phyloP scores from a whole-genome alignment of 1,140 invertebrate species.

The Microplitis mediator region DNA sequence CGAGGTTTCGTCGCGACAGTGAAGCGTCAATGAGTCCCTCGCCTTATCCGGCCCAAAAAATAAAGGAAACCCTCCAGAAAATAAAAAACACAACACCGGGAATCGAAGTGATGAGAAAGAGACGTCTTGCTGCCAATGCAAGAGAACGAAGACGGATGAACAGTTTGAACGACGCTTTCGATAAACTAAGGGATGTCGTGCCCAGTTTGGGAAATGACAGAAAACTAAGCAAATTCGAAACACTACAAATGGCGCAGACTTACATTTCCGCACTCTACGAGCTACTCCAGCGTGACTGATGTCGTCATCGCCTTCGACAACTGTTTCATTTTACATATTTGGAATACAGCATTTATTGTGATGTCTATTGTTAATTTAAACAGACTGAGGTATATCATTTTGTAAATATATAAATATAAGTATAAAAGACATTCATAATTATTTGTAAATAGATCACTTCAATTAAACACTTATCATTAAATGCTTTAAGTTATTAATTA shows the following conservation, averaged over 20 bases:
- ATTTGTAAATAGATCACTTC: not conserved
- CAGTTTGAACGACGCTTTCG: slow-evolving; percentile 82
- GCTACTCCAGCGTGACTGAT: slow-evolving; percentile 59
- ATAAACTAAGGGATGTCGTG: slow-evolving; percentile 73
- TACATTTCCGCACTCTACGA: slow-evolving; percentile 75
- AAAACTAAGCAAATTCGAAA: slow-evolving; percentile 82
- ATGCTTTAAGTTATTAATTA: too few species aligned
- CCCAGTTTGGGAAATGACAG: slow-evolving; percentile 73
- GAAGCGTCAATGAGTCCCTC: slow-evolving; percentile 2
- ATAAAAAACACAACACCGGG: slow-evolving; percentile 59
- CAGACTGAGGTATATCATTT: not conserved
- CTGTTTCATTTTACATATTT: too few species aligned
- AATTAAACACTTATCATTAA: not conserved
- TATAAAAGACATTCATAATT: not conserved
- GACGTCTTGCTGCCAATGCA: slow-evolving; percentile 78
- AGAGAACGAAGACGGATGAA: slow-evolving; percentile 82
- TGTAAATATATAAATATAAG: slow-evolving; percentile 8
- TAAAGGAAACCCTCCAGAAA: slow-evolving; percentile 48
- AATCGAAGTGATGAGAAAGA: slow-evolving; percentile 62
- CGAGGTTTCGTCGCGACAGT: slow-evolving; percentile 7
- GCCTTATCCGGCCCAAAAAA: slow-evolving; percentile 33
- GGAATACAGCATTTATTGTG: too few species aligned
- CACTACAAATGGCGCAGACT: slow-evolving; percentile 81
- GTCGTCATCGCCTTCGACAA: not conserved
- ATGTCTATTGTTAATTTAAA: not conserved